phyloP scores from a whole-genome alignment of 2,113 vertebrate genomes.

The Hystrix brachyura region DNA sequence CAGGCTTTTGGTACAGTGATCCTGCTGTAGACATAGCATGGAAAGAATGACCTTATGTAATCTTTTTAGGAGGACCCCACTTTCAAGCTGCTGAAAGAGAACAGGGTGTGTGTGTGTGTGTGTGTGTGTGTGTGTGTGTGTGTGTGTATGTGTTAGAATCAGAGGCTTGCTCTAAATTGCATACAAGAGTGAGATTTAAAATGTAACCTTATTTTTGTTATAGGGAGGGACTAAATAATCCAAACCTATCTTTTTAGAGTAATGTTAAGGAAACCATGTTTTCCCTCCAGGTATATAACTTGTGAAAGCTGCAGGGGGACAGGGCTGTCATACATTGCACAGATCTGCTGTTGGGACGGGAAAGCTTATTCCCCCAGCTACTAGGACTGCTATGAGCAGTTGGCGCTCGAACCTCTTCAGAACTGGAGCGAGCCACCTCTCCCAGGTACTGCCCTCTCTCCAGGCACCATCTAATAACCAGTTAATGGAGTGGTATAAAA shows the following conservation, averaged over 20 bases:
- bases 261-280: not conserved
- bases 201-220: slow-evolving; percentile 32
- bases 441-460: not conserved
- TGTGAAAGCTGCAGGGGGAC: not conserved
- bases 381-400: not conserved
- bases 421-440: not conserved
- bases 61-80: not conserved
- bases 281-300: not conserved
- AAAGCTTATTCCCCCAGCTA: not conserved
- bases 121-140: not conserved
- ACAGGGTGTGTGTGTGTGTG: not conserved
- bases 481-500: not conserved
- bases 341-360: not conserved
- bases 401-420: not conserved
- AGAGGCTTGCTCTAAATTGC: not conserved
- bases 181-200: not conserved
- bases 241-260: slow-evolving; percentile 3
- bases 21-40: not conserved
- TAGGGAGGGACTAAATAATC: not conserved
- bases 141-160: not conserved
- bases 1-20: not conserved
- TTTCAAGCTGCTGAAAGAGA: slow-evolving; percentile 17
- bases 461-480: not conserved
- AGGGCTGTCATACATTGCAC: not conserved
- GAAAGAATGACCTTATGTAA: not conserved